Evolutionary conservation across 2,113 vertebrate genomes (phyloP).

Genomic region (Ranitomeya imitator): DNA sequence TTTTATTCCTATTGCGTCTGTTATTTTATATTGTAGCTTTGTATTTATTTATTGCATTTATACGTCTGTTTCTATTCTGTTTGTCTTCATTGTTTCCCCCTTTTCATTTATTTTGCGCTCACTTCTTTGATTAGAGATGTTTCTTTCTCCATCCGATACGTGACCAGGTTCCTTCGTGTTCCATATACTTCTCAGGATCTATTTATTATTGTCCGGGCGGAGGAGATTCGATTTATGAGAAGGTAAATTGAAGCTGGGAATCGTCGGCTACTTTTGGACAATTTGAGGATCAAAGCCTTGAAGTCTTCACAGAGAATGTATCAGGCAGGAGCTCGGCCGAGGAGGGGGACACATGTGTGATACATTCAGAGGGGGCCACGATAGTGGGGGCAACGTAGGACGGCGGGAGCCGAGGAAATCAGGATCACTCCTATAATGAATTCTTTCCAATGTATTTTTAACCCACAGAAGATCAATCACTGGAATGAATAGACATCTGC

Average conservation of each 20-base stretch:
- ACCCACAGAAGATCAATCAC: constrained; percentile 7
- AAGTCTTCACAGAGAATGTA: constrained; percentile 5
- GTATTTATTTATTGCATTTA: no score
- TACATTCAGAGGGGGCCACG: no score
- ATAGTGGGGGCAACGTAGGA: background rate
- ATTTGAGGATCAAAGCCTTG: background rate
- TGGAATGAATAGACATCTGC: background rate
- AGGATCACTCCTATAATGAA: background rate
- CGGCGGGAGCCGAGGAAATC: background rate
- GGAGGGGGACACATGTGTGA: background rate
- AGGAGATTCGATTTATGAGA: background rate
- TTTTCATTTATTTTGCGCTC: background rate
- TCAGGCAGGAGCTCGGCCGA: background rate
- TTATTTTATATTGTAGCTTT: no score
- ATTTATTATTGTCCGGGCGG: background rate
- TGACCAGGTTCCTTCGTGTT: background rate
- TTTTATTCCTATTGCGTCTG: no score
- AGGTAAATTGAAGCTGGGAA: background rate
- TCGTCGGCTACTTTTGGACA: background rate
- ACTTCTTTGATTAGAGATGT: background rate
- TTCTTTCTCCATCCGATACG: background rate
- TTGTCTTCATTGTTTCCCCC: background rate
- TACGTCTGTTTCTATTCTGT: no score
- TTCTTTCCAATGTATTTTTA: constrained; percentile 15
- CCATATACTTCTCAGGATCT: background rate